These are phyloP conservation scores for Villa cingulata DNA, from an alignment of 2,888 invertebrate species.

Conservation along the genomic window DNA sequence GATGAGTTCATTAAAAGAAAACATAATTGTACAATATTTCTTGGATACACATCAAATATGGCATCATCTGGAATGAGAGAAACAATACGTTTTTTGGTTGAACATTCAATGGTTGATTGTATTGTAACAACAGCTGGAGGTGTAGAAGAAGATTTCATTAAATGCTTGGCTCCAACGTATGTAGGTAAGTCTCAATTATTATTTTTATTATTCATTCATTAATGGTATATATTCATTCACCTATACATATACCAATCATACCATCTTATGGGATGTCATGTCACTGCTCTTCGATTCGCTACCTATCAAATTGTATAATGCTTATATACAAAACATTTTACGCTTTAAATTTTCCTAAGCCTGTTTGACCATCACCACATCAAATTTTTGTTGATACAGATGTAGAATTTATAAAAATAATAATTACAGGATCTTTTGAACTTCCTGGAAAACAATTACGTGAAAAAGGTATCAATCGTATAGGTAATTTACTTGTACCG, in stretches of 20 bases:
- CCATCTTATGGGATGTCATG: too few species aligned
- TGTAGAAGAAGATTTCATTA: constrained; percentile 96
- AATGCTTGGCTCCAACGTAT: constrained; percentile 90
- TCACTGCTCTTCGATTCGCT: too few species aligned
- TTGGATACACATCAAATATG: constrained; percentile 96
- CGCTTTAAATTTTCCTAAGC: too few species aligned
- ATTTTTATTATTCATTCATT: too few species aligned
- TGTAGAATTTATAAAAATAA: too few species aligned
- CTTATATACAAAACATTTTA: too few species aligned
- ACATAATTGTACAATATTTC: constrained; percentile 83
- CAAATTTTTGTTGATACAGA: too few species aligned
- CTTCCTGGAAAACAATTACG: constrained; percentile 67
- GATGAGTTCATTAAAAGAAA: constrained; percentile 67
- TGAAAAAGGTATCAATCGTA: constrained; percentile 68
- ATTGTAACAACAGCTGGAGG: constrained; percentile 97
- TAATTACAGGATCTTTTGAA: constrained; percentile 50
- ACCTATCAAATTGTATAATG: too few species aligned
- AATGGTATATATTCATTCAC: too few species aligned
- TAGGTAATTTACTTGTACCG: constrained; percentile 88
- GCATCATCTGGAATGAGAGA: constrained; percentile 91
- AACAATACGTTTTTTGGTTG: constrained; percentile 70
- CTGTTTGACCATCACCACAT: too few species aligned
- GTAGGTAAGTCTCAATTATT: constrained; percentile 62
- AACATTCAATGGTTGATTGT: constrained; percentile 85
- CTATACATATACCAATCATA: too few species aligned